Base-by-base conservation (phyloP, 2,888 invertebrate genomes). In the Eupithecia insigniata region DNA sequence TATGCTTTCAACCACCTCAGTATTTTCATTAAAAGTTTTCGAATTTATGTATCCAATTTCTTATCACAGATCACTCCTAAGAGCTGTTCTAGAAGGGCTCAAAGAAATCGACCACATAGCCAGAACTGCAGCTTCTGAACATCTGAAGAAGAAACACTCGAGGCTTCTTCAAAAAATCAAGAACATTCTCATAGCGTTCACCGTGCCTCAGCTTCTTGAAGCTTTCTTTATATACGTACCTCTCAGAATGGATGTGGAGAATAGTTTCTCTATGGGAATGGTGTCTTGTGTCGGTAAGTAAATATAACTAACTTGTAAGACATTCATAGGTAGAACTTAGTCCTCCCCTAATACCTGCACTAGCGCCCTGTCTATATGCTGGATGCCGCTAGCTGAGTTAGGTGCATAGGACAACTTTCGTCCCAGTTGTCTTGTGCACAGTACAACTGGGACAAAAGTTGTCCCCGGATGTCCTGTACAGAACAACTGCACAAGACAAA, bases 271-370 rank as follows among this genome's bases (percentile, higher is more conserved):
- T 12, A 62, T 62, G 61, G 61, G 61, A 4, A 89, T 91, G 88
- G 84, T 86, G 0, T 89, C 85, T 39, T 93, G 92, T 75, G 87
- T 89, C 69, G 92, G 92, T 92, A 85, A 88, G 89, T 39, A 10
- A 39, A 16, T 14, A 39, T 16, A 16, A 39, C 16, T 39, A 39
- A 3, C 16, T 4, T 34, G 2, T 5, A 43, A 43, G 3, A 4
- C 7, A 7, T 43, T n/a, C 18, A 18, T 0, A 12, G 4, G 22
- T 6, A 46, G 46, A n/a, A 8, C 8, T 22, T 51, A 10, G 2
- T 7, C n/a, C 8, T 4, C n/a, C 51, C 51, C 3, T 51, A 22
- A 51, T 22, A 3, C 10, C 22, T 22, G 51, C n/a, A 10, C n/a
- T 10, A 51, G 46, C 46, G 8, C 10, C 51, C 51, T 51, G 22